phyloP scores from a whole-genome alignment of 2,888 invertebrate species.

The Spialia ferax region DNA sequence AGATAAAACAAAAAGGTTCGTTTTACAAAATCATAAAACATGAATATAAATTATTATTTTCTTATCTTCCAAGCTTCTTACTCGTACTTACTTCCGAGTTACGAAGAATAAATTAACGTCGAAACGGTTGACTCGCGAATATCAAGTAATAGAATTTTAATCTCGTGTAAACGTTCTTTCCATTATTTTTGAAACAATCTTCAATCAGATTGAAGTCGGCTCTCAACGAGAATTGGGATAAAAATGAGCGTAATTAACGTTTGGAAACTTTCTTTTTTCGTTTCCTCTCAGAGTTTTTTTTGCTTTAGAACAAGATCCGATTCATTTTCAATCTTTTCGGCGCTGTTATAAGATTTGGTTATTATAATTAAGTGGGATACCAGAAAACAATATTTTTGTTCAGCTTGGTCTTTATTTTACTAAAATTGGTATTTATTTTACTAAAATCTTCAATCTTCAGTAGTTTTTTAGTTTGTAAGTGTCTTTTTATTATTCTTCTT shows the following conservation, averaged over 20 bases:
- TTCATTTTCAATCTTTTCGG: constrained; percentile 10
- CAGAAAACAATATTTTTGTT: background rate
- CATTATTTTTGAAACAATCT: constrained; percentile 34
- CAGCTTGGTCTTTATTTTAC: background rate
- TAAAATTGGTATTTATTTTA: too few relatives aligned
- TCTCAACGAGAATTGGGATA: constrained; percentile 36
- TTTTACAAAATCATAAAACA: too few relatives aligned
- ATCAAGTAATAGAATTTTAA: constrained; percentile 16
- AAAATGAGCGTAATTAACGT: constrained; percentile 37
- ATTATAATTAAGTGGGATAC: background rate
- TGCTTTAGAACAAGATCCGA: constrained; percentile 18
- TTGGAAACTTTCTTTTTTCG: constrained; percentile 37
- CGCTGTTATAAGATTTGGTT: constrained; percentile 4
- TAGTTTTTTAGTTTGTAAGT: too few relatives aligned
- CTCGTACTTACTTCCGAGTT: background rate
- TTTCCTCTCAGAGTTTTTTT: constrained; percentile 28
- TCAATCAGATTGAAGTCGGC: constrained; percentile 39
- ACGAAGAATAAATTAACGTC: background rate
- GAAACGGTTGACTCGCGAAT: background rate
- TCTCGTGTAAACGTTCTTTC: constrained; percentile 18
- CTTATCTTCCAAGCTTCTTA: too few relatives aligned
- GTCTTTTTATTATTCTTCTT: too few relatives aligned
- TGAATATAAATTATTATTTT: too few relatives aligned
- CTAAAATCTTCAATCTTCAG: too few relatives aligned
- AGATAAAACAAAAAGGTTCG: too few relatives aligned